Evolutionary conservation across 2,113 vertebrate species (phyloP).

Genomic region (Oenanthe melanoleuca): DNA sequence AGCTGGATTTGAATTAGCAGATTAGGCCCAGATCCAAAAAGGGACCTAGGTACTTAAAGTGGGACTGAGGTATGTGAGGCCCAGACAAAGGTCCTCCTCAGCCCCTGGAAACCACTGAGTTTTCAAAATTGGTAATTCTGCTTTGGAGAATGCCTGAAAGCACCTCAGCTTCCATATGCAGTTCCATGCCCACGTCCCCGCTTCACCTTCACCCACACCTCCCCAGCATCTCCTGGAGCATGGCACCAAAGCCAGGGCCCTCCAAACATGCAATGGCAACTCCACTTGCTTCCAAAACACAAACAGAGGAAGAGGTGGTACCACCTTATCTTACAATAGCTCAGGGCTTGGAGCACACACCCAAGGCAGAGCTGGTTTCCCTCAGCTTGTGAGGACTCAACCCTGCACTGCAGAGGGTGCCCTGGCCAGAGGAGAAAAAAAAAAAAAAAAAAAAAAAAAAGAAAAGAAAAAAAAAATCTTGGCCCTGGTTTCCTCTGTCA

Average conservation of each 20-base stretch:
- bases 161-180: neutral
- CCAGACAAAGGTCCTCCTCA: constrained; percentile 60
- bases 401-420: neutral
- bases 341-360: neutral
- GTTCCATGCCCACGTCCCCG: neutral
- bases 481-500: neutral
- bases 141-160: neutral
- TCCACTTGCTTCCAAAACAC: constrained; percentile 34
- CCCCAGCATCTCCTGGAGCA: neutral
- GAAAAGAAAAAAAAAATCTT: too few species aligned
- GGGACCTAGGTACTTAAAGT: constrained; percentile 61
- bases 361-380: constrained; percentile 32
- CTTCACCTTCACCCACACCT: neutral
- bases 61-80: constrained; percentile 35
- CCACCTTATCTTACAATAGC: constrained; percentile 28
- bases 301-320: constrained; percentile 66
- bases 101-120: constrained; percentile 18
- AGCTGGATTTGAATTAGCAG: constrained; percentile 61
- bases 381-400: neutral
- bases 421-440: neutral
- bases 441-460: neutral
- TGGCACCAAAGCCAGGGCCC: neutral
- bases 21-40: constrained; percentile 62
- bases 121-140: constrained; percentile 25
- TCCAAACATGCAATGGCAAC: neutral